phyloP scores from a whole-genome alignment of 2,113 vertebrate species.

The Guaruba guarouba region DNA sequence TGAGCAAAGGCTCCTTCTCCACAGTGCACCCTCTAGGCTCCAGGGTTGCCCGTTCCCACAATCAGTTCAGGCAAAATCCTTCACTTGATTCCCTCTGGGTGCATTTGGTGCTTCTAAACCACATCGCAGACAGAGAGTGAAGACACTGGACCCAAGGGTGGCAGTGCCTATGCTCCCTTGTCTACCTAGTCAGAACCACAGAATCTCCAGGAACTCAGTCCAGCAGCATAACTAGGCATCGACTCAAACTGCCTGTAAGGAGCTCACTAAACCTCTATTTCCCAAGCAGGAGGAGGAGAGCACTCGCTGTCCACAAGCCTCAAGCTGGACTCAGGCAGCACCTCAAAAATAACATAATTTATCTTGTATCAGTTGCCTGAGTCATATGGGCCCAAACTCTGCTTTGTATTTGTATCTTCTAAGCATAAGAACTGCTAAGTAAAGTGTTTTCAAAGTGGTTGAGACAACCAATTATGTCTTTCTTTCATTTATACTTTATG shows the following conservation, averaged over 20 bases:
- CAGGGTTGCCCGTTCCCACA: not conserved
- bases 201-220: not conserved
- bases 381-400: not conserved
- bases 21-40: not conserved
- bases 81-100: not conserved
- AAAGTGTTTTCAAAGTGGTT: not conserved
- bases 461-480: not conserved
- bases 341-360: not conserved
- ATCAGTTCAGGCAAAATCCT: not conserved
- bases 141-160: not conserved
- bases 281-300: not conserved
- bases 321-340: not conserved
- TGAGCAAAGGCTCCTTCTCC: not conserved
- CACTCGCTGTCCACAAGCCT: not conserved
- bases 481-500: not conserved
- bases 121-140: not conserved
- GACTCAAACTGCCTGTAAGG: not conserved
- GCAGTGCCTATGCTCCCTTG: not conserved
- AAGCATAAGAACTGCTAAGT: not conserved
- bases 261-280: not conserved
- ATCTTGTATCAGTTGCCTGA: not conserved
- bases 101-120: not conserved
- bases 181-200: not conserved
- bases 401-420: not conserved
- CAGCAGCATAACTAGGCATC: not conserved